Conservation (phyloP, 2,888 invertebrate species). For the Ephialtes manifestator region DNA sequence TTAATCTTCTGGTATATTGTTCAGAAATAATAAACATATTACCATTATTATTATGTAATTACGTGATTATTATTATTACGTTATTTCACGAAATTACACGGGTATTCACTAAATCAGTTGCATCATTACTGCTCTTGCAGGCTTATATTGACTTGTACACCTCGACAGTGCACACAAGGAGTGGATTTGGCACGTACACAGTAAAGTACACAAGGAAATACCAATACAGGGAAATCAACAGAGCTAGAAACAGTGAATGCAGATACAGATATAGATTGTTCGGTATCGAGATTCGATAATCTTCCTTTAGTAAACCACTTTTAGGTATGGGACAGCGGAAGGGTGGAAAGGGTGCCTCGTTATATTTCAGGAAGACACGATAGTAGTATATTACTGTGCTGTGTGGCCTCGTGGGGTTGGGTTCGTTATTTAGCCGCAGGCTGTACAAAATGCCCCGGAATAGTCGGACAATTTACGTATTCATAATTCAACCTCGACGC, state of each 20-base stretch:
- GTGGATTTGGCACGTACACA: conserved; percentile 40
- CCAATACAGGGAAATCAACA: conserved; percentile 40
- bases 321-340: not conserved
- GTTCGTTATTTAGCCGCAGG: conserved; percentile 47
- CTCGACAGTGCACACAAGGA: conserved; percentile 38
- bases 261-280: not conserved
- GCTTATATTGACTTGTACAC: conserved; percentile 38
- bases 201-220: conserved; percentile 47
- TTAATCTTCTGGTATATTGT: no score
- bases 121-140: conserved; percentile 49
- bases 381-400: conserved; percentile 17
- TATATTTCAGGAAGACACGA: conserved; percentile 23
- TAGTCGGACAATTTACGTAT: conserved; percentile 55
- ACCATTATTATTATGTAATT: no score
- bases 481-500: conserved; percentile 42
- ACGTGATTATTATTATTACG: no score
- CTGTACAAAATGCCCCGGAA: conserved; percentile 31
- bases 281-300: conserved; percentile 57
- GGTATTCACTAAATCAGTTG: conserved; percentile 24
- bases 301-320: conserved; percentile 27
- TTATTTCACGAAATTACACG: conserved; percentile 3
- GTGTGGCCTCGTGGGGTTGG: conserved; percentile 15
- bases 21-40: no score
- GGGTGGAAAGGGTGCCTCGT: conserved; percentile 10
- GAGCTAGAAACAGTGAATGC: conserved; percentile 35